Evolutionary conservation across 2,113 vertebrate genomes (phyloP).

Genomic region (Bufo gargarizans): DNA sequence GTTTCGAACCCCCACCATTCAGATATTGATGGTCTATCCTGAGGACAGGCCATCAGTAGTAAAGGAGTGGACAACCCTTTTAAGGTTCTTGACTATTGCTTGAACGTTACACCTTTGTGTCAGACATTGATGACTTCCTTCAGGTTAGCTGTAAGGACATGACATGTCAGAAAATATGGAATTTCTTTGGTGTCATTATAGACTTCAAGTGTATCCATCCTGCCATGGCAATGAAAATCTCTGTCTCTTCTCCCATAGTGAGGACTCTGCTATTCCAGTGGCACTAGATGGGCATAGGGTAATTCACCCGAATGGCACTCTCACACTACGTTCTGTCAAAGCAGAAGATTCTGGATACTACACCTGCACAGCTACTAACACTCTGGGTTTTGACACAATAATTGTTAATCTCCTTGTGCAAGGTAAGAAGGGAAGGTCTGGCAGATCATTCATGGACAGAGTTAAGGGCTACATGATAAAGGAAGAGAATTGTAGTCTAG

Average conservation of each 20-base stretch:
- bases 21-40: too few relatives aligned
- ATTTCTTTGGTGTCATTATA: neutral
- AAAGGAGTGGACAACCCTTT: too few relatives aligned
- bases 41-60: too few relatives aligned
- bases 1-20: too few relatives aligned
- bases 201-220: neutral
- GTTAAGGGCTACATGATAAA: neutral
- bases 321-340: constrained; percentile 91
- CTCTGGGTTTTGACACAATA: constrained; percentile 95
- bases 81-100: neutral
- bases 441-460: too few relatives aligned
- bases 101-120: neutral
- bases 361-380: constrained; percentile 97
- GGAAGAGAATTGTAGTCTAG: neutral
- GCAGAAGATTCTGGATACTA: constrained; percentile 97
- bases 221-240: neutral
- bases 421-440: constrained; percentile 74
- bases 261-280: constrained; percentile 91
- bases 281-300: constrained; percentile 89
- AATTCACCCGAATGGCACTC: constrained; percentile 88
- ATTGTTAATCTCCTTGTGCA: constrained; percentile 96
- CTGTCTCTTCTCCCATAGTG: constrained; percentile 69
- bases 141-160: too few relatives aligned
- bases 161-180: neutral
- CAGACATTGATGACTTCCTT: too few relatives aligned